Percentiles rank a stretch among this genome's conserved stretches.
Conservation (phyloP, 2,113 vertebrate species). For the Ameiurus melas region DNA sequence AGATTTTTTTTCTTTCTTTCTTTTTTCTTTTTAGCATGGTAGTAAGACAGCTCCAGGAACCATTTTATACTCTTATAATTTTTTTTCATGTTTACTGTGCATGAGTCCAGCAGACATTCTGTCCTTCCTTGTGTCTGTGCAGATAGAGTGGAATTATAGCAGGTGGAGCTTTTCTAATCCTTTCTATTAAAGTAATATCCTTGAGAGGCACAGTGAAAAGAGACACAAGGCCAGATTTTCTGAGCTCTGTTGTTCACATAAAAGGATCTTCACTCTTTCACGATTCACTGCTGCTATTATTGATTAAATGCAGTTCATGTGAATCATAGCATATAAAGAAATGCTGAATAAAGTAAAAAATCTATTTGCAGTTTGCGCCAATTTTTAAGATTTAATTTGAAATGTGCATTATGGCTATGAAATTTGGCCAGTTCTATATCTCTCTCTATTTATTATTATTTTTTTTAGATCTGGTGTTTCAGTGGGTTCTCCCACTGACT, state of each 20-base stretch:
- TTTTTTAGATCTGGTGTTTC: not conserved
- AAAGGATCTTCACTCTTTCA: not conserved
- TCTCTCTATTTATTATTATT: too few species aligned
- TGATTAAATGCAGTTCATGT: not conserved
- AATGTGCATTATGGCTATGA: not conserved
- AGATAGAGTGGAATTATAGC: constrained; percentile 11
- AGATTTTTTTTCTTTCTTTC: not conserved
- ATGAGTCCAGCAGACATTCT: not conserved
- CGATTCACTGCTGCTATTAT: not conserved
- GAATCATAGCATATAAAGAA: not conserved
- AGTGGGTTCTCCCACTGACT: not conserved
- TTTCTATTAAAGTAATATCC: not conserved
- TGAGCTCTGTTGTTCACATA: not conserved
- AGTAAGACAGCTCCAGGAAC: not conserved
- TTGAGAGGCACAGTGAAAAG: not conserved
- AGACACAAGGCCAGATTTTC: not conserved
- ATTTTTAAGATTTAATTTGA: not conserved
- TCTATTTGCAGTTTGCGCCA: not conserved
- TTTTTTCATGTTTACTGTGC: not conserved
- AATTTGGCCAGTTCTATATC: not conserved
- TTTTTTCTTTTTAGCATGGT: too few species aligned
- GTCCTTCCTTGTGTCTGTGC: not conserved
- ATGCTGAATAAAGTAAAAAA: not conserved
- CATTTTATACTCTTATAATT: not conserved
- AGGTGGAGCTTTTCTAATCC: constrained; percentile 20